Evolutionary conservation across 2,888 invertebrate species (phyloP).

Genomic region (Anodontia alba): DNA sequence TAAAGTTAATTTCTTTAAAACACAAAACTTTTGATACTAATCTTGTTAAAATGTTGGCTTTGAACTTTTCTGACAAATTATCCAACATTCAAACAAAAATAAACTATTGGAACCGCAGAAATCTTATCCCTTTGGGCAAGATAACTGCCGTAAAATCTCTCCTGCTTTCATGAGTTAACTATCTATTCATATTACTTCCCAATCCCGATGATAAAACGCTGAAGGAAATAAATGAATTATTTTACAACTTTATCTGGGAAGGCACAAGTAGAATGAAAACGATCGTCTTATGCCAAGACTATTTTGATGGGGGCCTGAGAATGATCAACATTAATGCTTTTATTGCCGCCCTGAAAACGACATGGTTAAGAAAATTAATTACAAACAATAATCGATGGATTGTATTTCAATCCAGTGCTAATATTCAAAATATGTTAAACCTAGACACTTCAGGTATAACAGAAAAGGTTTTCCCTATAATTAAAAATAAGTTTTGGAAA

Average conservation of each 20-base stretch:
- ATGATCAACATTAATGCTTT: background rate
- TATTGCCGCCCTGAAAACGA: background rate
- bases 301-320: background rate
- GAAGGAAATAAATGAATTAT: constrained; percentile 1
- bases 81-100: background rate
- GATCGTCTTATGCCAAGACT: background rate
- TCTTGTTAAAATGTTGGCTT: background rate
- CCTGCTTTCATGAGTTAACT: background rate
- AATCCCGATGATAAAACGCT: background rate
- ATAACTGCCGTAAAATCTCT: constrained; percentile 1
- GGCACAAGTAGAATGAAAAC: background rate
- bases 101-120: background rate
- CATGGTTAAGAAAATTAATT: background rate
- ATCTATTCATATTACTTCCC: background rate
- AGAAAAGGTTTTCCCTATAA: background rate
- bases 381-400: background rate
- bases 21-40: background rate
- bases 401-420: background rate
- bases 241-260: background rate
- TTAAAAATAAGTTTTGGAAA: background rate
- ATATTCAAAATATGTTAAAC: background rate
- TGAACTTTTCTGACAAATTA: background rate
- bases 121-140: background rate
- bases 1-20: background rate
- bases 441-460: background rate